These are phyloP conservation scores for Microdon myrmicae DNA, from an alignment of 2,888 invertebrate genomes.

Conservation along the genomic window DNA sequence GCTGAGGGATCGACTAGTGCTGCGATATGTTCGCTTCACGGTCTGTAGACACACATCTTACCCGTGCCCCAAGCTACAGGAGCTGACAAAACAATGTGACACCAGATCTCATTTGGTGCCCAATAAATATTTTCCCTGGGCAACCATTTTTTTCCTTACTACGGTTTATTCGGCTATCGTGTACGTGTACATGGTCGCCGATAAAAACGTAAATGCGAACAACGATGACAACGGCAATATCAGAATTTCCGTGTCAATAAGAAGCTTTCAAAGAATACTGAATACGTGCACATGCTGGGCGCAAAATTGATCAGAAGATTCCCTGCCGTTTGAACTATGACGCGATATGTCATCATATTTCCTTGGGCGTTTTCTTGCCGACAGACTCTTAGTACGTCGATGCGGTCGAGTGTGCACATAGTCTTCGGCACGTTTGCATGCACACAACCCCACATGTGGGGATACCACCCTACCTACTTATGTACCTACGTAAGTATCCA, in stretches of 20 bases:
- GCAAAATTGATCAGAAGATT: constrained; percentile 67
- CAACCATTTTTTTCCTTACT: constrained; percentile 17
- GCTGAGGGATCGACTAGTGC: too few species aligned
- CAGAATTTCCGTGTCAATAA: constrained; percentile 26
- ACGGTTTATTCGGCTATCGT: constrained; percentile 19
- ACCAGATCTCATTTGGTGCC: background rate
- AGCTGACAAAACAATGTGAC: background rate
- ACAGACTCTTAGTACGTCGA: too few species aligned
- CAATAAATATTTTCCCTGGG: constrained; percentile 10
- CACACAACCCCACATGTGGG: too few species aligned
- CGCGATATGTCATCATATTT: constrained; percentile 68
- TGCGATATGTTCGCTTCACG: too few species aligned
- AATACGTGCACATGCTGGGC: constrained; percentile 63
- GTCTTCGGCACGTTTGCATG: too few species aligned
- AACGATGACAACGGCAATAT: constrained; percentile 14
- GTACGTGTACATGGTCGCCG: constrained; percentile 4
- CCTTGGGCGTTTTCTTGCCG: constrained; percentile 46
- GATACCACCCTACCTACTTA: too few species aligned
- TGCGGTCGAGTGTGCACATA: too few species aligned
- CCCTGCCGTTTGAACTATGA: constrained; percentile 68
- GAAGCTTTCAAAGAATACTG: constrained; percentile 26
- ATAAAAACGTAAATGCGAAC: constrained; percentile 15
- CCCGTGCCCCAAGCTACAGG: too few species aligned
- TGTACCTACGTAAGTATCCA: too few species aligned
- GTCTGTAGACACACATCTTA: too few species aligned